Percentiles rank a stretch among this genome's conserved stretches.
phyloP scores from a whole-genome alignment of 1,140 invertebrate genomes.

The Trissolcus basalis region DNA sequence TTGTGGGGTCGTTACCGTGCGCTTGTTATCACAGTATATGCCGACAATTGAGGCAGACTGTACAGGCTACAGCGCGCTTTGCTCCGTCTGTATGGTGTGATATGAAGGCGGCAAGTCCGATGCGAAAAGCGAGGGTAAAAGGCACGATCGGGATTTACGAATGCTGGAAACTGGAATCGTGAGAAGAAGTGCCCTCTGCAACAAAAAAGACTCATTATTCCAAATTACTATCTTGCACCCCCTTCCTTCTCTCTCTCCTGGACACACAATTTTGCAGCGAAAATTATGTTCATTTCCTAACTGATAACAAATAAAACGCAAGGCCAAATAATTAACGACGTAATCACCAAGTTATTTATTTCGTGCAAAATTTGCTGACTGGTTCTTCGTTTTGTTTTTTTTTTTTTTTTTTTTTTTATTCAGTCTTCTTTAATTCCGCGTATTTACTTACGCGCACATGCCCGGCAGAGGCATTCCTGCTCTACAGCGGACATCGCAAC shows the following conservation, averaged over 20 bases:
- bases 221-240: too few species aligned
- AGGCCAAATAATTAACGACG: too few species aligned
- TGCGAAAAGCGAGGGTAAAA: constrained; percentile 26
- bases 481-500: constrained; percentile 42
- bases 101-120: constrained; percentile 26
- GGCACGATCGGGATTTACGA: constrained; percentile 34
- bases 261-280: too few species aligned
- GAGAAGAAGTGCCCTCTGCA: constrained; percentile 20
- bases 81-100: constrained; percentile 16
- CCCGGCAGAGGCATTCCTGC: constrained; percentile 14
- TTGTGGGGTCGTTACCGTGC: constrained; percentile 41
- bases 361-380: constrained; percentile 11
- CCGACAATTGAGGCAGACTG: constrained; percentile 25
- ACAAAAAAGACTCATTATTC: too few species aligned
- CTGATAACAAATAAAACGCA: too few species aligned
- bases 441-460: constrained; percentile 21
- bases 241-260: too few species aligned
- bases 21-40: constrained; percentile 36
- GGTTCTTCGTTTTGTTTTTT: too few species aligned
- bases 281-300: too few species aligned
- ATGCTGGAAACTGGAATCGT: constrained; percentile 33
- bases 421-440: constrained; percentile 28
- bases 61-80: constrained; percentile 18
- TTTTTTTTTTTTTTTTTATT: constrained; percentile 22
- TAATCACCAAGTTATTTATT: constrained; percentile 31